These are phyloP conservation scores for Syngnathus typhle DNA, from an alignment of 2,113 vertebrate species.

Conservation along the genomic window DNA sequence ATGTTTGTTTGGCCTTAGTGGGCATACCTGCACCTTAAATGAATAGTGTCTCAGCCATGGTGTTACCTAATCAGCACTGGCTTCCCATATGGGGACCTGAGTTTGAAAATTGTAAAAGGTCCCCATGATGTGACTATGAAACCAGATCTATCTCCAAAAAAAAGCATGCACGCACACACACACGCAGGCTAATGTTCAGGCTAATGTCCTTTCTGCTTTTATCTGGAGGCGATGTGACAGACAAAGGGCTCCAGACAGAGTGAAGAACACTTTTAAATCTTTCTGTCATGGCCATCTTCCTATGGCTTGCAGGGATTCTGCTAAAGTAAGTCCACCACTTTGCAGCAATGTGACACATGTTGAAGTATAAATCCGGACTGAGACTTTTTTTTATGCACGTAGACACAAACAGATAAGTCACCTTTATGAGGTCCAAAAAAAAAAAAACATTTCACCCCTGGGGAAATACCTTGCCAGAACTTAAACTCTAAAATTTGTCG, in stretches of 20 bases:
- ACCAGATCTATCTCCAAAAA: conserved; percentile 5
- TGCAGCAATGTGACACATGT: neutral
- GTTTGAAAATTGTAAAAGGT: too few species aligned
- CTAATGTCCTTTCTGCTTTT: conserved; percentile 33
- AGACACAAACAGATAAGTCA: neutral
- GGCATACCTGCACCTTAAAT: too few species aligned
- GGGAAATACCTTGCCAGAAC: neutral
- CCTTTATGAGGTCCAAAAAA: neutral
- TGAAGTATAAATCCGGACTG: conserved; percentile 1
- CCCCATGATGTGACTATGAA: too few species aligned
- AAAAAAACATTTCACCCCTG: neutral
- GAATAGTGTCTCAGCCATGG: too few species aligned
- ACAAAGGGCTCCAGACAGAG: conserved; percentile 28
- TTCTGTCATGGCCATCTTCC: conserved; percentile 33
- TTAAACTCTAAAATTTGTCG: too few species aligned
- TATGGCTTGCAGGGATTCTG: conserved; percentile 30
- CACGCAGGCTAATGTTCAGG: conserved; percentile 10
- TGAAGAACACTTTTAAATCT: conserved; percentile 26
- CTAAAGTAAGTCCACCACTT: conserved; percentile 26
- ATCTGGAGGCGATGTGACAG: conserved; percentile 31
- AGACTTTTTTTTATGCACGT: neutral
- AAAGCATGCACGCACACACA: conserved; percentile 16
- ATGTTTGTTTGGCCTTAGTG: too few species aligned
- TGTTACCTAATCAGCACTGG: too few species aligned
- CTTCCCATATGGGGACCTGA: too few species aligned